A percentile compares a stretch with the other conserved stretches of the same genome.
phyloP scores from a whole-genome alignment of 2,113 vertebrate species.

The Nematolebias whitei region DNA sequence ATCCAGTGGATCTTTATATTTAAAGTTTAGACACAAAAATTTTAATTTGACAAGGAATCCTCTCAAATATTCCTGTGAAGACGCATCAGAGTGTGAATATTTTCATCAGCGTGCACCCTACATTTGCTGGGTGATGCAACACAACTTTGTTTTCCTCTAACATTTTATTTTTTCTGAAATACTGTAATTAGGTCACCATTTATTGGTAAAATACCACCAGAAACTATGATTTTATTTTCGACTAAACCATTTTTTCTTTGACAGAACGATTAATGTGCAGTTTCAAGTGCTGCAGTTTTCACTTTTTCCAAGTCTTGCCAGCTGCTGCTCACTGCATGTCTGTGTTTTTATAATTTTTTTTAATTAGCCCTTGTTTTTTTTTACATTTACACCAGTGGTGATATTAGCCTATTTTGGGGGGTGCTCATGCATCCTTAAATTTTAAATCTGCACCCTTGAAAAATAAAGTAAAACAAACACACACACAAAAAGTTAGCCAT shows the following conservation, averaged over 20 bases:
- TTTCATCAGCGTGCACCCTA: background rate
- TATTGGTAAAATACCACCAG: background rate
- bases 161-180: background rate
- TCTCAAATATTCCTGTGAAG: background rate
- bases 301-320: background rate
- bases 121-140: background rate
- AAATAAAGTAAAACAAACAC: too few species aligned
- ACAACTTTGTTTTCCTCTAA: background rate
- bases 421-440: too few species aligned
- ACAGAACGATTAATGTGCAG: background rate
- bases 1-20: too few species aligned
- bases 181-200: background rate
- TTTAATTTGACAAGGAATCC: too few species aligned
- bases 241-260: background rate
- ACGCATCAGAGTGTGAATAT: background rate
- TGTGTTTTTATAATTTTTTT: too few species aligned
- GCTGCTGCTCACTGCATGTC: too few species aligned
- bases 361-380: too few species aligned
- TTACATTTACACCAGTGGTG: too few species aligned
- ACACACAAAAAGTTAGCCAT: too few species aligned
- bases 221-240: background rate
- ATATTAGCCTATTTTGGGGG: too few species aligned
- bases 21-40: too few species aligned
- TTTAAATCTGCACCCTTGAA: too few species aligned
- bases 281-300: background rate